Evolutionary conservation across 2,797 vertebrate species (phyloP), one percentile per base, ranked within the genome.

Genomic region (Etheostoma nigrum): DNA sequence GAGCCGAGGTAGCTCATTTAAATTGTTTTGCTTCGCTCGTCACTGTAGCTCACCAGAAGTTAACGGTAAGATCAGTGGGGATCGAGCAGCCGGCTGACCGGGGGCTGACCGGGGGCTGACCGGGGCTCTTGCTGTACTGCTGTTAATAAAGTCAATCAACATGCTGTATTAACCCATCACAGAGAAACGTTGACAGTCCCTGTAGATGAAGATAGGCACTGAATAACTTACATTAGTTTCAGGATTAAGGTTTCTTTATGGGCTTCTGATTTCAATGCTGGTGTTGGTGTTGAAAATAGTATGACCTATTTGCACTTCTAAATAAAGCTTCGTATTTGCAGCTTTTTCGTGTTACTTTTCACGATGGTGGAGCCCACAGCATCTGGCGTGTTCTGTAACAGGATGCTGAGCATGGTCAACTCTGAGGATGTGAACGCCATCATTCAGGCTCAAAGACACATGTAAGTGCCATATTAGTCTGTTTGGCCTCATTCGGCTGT

Each of bases 381-480:
- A 25, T 98, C 98, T 0, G 95, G 93, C 2, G 96, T 98, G 67
- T 99, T 99, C 94, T 99, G 98, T 57, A 95, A 94, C 87, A 94
- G 96, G 85, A 97, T 99, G 95, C 95, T 99, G 82, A 98, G 97
- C 91, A 99, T 99, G 98, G 98, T 99, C 73, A 99, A 99, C 74
- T 93, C 95, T 0, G 98, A 99, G 70, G 98, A 99, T 0, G 96
- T 99, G 5, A 99, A 98, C 1, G 98, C 98, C 67, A 99, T 99
- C 91, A 99, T 99, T 82, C 95, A 97, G 91, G 98, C 98, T 49
- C 98, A 99, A 93, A 98, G 97, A 89, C 98, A 99, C 93, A 99
- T 99, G 98, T 99, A 89, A 96, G 97, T 92, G 19, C n/a, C 66
- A 11, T 15, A 48, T 21, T 11, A 16, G 47, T 19, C 44, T 30